Evolutionary conservation across 2,888 invertebrate species (phyloP).

Genomic region (Dendrolimus houi): DNA sequence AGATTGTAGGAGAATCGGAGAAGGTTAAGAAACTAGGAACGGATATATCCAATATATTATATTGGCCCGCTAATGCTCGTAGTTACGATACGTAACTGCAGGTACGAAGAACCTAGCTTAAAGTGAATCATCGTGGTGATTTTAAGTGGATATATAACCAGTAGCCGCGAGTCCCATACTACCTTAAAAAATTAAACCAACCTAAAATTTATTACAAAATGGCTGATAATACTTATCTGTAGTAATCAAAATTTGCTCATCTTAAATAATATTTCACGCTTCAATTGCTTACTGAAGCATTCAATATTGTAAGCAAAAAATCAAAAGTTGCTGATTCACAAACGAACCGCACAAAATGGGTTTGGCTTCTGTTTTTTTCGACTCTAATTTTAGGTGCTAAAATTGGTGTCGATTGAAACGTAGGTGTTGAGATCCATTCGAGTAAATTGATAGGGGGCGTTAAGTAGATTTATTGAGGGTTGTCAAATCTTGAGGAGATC

Average conservation of each 20-base stretch:
- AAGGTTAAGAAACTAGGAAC: too few relatives aligned
- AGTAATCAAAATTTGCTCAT: background rate
- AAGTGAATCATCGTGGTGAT: too few relatives aligned
- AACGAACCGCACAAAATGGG: background rate
- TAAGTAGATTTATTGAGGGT: background rate
- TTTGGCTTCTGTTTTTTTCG: background rate
- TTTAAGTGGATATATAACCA: too few relatives aligned
- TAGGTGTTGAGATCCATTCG: background rate
- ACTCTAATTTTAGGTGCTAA: background rate
- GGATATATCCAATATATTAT: too few relatives aligned
- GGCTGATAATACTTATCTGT: too few relatives aligned
- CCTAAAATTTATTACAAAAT: too few relatives aligned
- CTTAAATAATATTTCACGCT: slow-evolving; percentile 1
- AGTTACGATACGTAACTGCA: too few relatives aligned
- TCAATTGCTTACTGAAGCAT: background rate
- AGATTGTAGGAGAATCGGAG: too few relatives aligned
- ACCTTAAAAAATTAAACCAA: too few relatives aligned
- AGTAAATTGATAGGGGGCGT: background rate
- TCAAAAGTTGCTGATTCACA: background rate
- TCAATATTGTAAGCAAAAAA: background rate
- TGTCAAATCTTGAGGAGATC: background rate
- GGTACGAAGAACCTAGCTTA: too few relatives aligned
- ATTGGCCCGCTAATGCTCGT: too few relatives aligned
- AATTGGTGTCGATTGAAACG: background rate
- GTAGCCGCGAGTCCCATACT: too few relatives aligned